Evolutionary conservation across 2,113 vertebrate genomes (phyloP), one percentile per base, ranked within the genome.

Genomic region (Upupa epops): DNA sequence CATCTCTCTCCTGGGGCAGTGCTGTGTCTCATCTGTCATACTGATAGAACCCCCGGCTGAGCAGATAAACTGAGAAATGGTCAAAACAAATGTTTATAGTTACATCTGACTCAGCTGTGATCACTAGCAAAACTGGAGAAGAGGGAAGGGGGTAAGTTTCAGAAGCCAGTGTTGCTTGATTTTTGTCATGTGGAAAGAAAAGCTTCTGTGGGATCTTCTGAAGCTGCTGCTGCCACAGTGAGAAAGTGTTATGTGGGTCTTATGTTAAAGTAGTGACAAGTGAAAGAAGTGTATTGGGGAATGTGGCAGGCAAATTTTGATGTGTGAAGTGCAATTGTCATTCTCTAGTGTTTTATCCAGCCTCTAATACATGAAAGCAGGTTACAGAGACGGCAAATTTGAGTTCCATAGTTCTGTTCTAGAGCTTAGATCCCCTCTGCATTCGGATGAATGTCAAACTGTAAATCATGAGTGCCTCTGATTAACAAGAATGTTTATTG

Each of bases 391-490:
- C 3, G 4, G 77, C 36, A 55, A 31, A 66, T 49, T 18, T 25
- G 9, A 0, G 3, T 34, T 55, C 34, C 29, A 1, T 32, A 46
- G 54, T 68, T 32, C 45, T 37, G 49, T 86, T 68, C 24, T 1
- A 66, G n/a, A 45, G 46, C 71, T 82, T n/a, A 21, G 45, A 26
- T 87, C 73, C 58, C 54, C 59, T 58, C 58, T 63, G 66, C 72
- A 12, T 83, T 74, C 73, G 55, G 66, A 20, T 45, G 54, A 69
- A 79, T 22, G 20, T 75, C 48, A 40, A 86, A 55, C 71, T 74
- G 28, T 64, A 83, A 63, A 77, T 89, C 81, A 71, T 45, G 85
- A 77, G 92, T 89, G 86, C 92, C 79, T 83, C 76, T 78, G 93
- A 84, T 85, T 70, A 73, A 91, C 77, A 71, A 36, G 81, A 74